phyloP scores from a whole-genome alignment of 1,140 invertebrate genomes.

The Rhynchophorus ferrugineus region DNA sequence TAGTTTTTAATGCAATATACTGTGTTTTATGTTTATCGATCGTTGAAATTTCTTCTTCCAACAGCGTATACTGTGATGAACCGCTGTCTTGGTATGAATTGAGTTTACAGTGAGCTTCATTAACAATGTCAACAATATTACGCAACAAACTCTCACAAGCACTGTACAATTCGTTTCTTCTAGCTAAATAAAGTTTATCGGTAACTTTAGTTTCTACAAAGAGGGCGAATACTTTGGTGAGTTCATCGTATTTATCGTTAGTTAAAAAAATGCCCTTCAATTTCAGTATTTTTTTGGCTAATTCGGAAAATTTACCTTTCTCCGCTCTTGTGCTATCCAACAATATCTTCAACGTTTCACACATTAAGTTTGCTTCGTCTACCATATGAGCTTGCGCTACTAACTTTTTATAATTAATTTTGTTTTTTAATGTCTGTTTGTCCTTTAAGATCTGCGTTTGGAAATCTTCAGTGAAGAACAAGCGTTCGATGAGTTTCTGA shows the following conservation, averaged over 20 bases:
- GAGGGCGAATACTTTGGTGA: background rate
- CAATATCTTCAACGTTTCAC: background rate
- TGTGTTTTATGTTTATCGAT: background rate
- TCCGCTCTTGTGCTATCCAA: background rate
- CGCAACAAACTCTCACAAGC: background rate
- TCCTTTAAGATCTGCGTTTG: background rate
- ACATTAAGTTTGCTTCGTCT: background rate
- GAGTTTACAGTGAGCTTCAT: background rate
- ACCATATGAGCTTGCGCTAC: background rate
- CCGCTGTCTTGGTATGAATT: background rate
- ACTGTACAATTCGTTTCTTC: background rate
- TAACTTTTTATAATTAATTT: background rate
- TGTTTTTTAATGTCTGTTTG: background rate
- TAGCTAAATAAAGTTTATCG: background rate
- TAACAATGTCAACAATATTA: background rate
- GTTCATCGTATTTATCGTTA: background rate
- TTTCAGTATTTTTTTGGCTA: background rate
- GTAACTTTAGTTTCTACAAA: background rate
- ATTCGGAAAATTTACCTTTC: background rate
- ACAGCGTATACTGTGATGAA: background rate
- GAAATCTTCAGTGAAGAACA: background rate
- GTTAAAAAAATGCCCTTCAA: background rate
- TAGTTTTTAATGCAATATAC: background rate
- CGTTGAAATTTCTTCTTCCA: background rate
- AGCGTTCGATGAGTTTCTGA: too few species aligned